Conservation (phyloP, 1,140 invertebrate species). For the Triops longicaudatus region DNA sequence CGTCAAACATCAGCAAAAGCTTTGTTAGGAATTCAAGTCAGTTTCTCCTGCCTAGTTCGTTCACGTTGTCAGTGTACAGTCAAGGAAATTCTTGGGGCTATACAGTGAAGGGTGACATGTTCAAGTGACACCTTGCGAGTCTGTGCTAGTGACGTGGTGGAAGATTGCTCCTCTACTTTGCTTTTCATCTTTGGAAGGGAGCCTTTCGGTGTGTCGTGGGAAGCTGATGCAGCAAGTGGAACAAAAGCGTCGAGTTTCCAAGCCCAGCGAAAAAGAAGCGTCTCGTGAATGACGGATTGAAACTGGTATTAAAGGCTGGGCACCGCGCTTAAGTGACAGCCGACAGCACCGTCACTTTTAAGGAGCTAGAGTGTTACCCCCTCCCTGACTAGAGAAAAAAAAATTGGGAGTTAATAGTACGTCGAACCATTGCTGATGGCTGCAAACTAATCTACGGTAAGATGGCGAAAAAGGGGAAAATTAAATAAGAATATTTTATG, state of each 20-base stretch:
- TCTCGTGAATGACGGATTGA: neutral
- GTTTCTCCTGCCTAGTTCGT: no score
- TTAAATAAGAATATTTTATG: neutral
- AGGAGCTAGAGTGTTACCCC: neutral
- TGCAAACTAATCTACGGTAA: neutral
- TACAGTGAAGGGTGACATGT: neutral
- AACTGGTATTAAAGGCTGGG: neutral
- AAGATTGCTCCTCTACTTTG: neutral
- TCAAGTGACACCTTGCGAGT: neutral
- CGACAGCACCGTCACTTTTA: neutral
- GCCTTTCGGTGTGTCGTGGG: slow-evolving; percentile 1
- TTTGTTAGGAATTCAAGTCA: no score
- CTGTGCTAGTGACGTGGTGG: neutral
- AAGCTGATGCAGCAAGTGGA: slow-evolving; percentile 11
- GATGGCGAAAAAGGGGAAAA: neutral
- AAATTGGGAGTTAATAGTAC: neutral
- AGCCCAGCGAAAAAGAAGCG: neutral
- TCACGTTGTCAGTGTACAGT: neutral
- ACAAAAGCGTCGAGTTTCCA: neutral
- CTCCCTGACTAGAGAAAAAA: neutral
- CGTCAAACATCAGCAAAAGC: no score
- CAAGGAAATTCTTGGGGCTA: no score
- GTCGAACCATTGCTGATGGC: slow-evolving; percentile 1
- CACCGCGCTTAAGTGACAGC: neutral
- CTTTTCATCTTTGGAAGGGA: slow-evolving; percentile 1